A percentile compares a stretch with the other conserved stretches of the same genome.
Evolutionary conservation across 2,113 vertebrate species (phyloP).

Genomic region (Scomber japonicus): DNA sequence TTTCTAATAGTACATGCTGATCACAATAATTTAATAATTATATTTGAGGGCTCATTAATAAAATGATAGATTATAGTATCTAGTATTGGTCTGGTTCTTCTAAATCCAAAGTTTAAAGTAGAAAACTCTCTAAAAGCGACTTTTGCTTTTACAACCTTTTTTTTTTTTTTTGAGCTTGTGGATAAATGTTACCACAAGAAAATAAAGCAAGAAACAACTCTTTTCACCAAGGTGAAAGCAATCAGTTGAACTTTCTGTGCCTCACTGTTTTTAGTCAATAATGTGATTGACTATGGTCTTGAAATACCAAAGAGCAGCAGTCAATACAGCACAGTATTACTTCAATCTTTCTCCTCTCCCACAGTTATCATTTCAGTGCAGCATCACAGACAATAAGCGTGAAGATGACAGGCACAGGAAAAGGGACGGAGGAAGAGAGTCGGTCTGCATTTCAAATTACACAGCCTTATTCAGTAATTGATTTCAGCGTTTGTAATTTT

Average conservation of each 20-base stretch:
- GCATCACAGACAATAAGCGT: slow-evolving; percentile 49
- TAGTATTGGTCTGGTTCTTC: too few species aligned
- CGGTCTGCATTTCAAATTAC: slow-evolving; percentile 53
- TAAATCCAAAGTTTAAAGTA: not conserved
- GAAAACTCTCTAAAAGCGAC: not conserved
- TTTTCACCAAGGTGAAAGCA: slow-evolving; percentile 7
- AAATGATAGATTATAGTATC: too few species aligned
- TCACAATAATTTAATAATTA: too few species aligned
- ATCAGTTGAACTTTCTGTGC: slow-evolving; percentile 11
- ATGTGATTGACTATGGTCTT: slow-evolving; percentile 26
- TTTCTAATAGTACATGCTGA: too few species aligned
- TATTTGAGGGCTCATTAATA: too few species aligned
- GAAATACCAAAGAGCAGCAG: slow-evolving; percentile 35
- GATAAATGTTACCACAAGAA: slow-evolving; percentile 9
- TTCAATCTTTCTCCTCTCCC: slow-evolving; percentile 36
- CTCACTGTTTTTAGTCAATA: slow-evolving; percentile 50
- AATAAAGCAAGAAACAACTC: slow-evolving; percentile 19
- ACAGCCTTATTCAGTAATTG: slow-evolving; percentile 64
- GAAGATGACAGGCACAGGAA: slow-evolving; percentile 51
- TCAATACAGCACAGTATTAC: slow-evolving; percentile 33
- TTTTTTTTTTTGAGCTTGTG: not conserved
- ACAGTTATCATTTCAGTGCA: slow-evolving; percentile 40
- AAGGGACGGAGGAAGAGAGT: not conserved
- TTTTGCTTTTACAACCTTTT: not conserved
- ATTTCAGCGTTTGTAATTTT: slow-evolving; percentile 74